Evolutionary conservation across 2,888 invertebrate species (phyloP).

Genomic region (Cyaniris semiargus): DNA sequence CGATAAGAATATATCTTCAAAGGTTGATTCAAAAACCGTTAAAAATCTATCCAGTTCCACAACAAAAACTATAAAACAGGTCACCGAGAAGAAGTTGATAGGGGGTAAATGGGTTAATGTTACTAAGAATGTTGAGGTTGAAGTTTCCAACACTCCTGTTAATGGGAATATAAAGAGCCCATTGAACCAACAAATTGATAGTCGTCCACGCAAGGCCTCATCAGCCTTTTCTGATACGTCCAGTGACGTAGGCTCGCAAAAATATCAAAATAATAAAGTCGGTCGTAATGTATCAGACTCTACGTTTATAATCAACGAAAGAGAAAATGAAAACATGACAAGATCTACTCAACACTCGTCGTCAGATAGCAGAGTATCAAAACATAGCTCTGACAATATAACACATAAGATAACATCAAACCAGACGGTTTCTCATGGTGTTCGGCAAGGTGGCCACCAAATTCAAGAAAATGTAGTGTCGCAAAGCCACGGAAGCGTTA

Average conservation of each 20-base stretch:
- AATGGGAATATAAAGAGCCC: constrained; percentile 36
- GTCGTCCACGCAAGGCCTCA: constrained; percentile 33
- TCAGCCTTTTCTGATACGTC: constrained; percentile 34
- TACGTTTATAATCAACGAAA: constrained; percentile 42
- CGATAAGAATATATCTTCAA: constrained; percentile 55
- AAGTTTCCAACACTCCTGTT: constrained; percentile 15
- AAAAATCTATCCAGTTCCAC: constrained; percentile 66
- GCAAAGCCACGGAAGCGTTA: constrained; percentile 48
- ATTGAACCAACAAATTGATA: constrained; percentile 35
- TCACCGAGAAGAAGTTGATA: constrained; percentile 79
- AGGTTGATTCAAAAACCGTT: constrained; percentile 56
- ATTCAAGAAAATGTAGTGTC: constrained; percentile 47
- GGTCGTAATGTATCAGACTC: constrained; percentile 41
- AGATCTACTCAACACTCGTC: constrained; percentile 38
- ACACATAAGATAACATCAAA: constrained; percentile 51
- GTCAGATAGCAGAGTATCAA: constrained; percentile 38
- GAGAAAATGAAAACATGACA: constrained; percentile 39
- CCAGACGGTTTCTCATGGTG: constrained; percentile 43
- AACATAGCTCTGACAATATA: constrained; percentile 46
- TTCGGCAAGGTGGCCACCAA: constrained; percentile 45
- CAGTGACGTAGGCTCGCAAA: constrained; percentile 32
- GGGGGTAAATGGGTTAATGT: constrained; percentile 76
- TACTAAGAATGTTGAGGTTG: constrained; percentile 83
- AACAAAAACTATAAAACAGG: constrained; percentile 77
- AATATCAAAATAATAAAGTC: constrained; percentile 35